A percentile compares a stretch with the other conserved stretches of the same genome.
These are phyloP conservation scores for Drosophila kepulauana DNA, from an alignment of 1,140 invertebrate species.

Conservation along the genomic window DNA sequence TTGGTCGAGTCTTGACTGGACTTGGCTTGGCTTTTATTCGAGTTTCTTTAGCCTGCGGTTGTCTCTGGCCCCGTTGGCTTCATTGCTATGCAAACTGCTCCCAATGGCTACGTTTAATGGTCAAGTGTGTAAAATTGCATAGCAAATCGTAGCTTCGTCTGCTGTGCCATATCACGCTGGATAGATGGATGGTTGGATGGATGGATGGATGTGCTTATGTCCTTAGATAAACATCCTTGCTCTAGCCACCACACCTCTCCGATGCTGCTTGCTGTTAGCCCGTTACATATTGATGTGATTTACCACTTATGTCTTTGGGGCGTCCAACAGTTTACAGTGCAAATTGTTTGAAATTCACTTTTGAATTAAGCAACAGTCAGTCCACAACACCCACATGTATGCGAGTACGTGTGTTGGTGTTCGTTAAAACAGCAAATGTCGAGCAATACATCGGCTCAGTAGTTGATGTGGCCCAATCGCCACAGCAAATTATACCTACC, in stretches of 20 bases:
- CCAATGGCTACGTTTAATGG: constrained; percentile 84
- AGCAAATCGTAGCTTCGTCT: constrained; percentile 67
- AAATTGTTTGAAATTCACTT: constrained; percentile 81
- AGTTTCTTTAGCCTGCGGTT: constrained; percentile 34
- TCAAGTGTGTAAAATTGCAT: constrained; percentile 84
- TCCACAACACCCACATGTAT: constrained; percentile 28
- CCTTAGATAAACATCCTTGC: constrained; percentile 77
- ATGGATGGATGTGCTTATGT: constrained; percentile 44
- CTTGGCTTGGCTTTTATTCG: constrained; percentile 58
- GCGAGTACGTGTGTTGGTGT: constrained; percentile 12
- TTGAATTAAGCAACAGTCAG: constrained; percentile 54
- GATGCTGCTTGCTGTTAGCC: constrained; percentile 41
- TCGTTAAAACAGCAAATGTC: constrained; percentile 53
- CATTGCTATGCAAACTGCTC: constrained; percentile 83
- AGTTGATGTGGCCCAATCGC: constrained; percentile 26
- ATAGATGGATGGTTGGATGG: constrained; percentile 41
- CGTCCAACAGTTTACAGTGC: constrained; percentile 67
- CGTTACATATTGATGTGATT: constrained; percentile 84
- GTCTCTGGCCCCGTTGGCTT: constrained; percentile 50
- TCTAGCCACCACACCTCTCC: constrained; percentile 48
- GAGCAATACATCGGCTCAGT: constrained; percentile 31
- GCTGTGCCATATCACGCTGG: constrained; percentile 25
- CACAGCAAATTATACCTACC: constrained; percentile 27
- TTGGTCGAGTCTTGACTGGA: constrained; percentile 63
- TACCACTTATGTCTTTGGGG: constrained; percentile 79